Percentiles rank a stretch among this genome's conserved stretches.
Conservation (phyloP, 2,113 vertebrate species). For the Taurulus bubalis region DNA sequence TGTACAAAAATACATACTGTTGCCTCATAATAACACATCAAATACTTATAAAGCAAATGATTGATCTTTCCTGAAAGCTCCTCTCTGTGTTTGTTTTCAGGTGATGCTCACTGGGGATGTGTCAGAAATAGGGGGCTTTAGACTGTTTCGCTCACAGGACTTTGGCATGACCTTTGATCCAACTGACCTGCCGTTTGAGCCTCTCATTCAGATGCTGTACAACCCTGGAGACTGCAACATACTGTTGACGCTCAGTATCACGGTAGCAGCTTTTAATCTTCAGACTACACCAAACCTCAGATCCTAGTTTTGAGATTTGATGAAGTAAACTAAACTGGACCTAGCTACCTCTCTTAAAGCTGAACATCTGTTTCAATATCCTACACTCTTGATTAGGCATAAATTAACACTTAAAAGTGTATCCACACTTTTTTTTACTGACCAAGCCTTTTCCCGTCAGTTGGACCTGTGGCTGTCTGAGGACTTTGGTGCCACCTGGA, state of each 20-base stretch:
- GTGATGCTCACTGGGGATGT: conserved; percentile 92
- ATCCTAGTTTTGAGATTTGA: conserved; percentile 1
- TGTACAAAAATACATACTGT: background rate
- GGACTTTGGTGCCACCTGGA: conserved; percentile 92
- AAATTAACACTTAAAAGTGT: background rate
- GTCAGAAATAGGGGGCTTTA: conserved; percentile 84
- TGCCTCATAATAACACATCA: background rate
- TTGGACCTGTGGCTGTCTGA: conserved; percentile 88
- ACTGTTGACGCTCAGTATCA: conserved; percentile 87
- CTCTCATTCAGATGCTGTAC: conserved; percentile 90
- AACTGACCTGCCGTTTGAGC: conserved; percentile 90
- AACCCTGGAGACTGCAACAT: conserved; percentile 83
- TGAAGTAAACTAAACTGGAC: background rate
- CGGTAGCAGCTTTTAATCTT: conserved; percentile 82
- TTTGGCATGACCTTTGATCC: conserved; percentile 87
- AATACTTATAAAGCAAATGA: background rate
- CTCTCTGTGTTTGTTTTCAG: conserved; percentile 72
- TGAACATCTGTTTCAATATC: background rate
- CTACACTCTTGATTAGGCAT: background rate
- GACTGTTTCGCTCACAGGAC: conserved; percentile 89
- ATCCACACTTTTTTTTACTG: conserved; percentile 8
- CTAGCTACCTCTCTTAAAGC: background rate
- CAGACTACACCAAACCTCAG: background rate
- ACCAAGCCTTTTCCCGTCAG: conserved; percentile 51
- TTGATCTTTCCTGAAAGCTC: background rate